These are phyloP conservation scores for Allacma fusca DNA, from an alignment of 2,888 invertebrate genomes.

Conservation along the genomic window DNA sequence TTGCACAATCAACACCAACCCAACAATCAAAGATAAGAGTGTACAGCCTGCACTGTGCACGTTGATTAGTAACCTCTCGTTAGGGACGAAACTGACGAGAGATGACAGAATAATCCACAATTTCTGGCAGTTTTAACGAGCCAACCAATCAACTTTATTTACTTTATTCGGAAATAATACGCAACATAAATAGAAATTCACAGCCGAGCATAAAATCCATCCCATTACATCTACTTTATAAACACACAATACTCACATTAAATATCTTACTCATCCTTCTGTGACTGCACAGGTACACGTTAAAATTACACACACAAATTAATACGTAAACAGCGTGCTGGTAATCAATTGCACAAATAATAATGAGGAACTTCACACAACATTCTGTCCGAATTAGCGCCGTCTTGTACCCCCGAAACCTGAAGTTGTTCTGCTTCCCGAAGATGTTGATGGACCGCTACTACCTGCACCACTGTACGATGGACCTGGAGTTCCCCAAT, in stretches of 20 bases:
- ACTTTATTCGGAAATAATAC: no score
- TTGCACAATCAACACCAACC: background rate
- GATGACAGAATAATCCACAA: background rate
- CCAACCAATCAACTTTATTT: background rate
- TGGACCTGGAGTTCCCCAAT: slow-evolving; percentile 44
- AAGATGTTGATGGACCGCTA: slow-evolving; percentile 43
- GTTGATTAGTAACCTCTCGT: background rate
- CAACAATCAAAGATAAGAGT: background rate
- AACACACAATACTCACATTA: no score
- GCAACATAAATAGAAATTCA: no score
- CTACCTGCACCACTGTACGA: slow-evolving; percentile 40
- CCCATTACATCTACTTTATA: no score
- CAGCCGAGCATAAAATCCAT: no score
- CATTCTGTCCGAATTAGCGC: slow-evolving; percentile 43
- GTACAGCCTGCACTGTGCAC: no score
- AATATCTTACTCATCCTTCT: no score
- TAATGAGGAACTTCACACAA: no score
- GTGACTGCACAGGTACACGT: no score
- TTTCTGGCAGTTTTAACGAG: background rate
- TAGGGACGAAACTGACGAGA: background rate
- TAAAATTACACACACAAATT: no score
- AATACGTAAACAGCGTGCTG: no score
- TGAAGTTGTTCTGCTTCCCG: slow-evolving; percentile 55
- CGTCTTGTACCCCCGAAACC: slow-evolving; percentile 60
- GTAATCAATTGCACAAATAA: no score